Evolutionary conservation across 2,797 vertebrate genomes (phyloP).

Genomic region (Pseudocheirus occidentalis): DNA sequence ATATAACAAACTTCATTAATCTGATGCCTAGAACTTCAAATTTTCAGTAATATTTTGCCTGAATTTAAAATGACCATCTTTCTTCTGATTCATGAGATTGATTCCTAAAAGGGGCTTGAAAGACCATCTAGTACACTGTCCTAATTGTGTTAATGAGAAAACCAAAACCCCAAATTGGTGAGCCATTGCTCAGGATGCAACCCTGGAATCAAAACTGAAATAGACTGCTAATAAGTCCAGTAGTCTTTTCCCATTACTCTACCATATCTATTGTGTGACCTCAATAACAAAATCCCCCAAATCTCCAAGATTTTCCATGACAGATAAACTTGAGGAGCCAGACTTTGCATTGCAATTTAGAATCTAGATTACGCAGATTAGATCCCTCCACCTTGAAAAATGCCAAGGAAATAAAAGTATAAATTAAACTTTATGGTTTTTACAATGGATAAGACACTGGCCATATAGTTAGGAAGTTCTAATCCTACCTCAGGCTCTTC

Average conservation of each 20-base stretch:
- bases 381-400: neutral
- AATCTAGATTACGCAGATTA: slow-evolving; percentile 34
- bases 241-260: neutral
- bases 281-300: neutral
- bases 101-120: neutral
- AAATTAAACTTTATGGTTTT: slow-evolving; percentile 37
- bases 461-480: neutral
- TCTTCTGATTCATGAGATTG: neutral
- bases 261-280: neutral
- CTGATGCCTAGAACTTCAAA: neutral
- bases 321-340: neutral
- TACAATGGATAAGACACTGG: neutral
- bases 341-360: neutral
- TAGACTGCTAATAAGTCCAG: neutral
- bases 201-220: neutral
- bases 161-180: neutral
- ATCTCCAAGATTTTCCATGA: neutral
- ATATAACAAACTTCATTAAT: neutral
- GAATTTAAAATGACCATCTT: neutral
- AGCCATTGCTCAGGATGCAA: neutral
- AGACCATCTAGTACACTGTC: neutral
- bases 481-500: neutral
- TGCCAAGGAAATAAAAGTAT: slow-evolving; percentile 26
- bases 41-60: neutral
- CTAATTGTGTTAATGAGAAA: neutral